phyloP scores from a whole-genome alignment of 2,888 invertebrate species.

The Acrobeloides nanus region DNA sequence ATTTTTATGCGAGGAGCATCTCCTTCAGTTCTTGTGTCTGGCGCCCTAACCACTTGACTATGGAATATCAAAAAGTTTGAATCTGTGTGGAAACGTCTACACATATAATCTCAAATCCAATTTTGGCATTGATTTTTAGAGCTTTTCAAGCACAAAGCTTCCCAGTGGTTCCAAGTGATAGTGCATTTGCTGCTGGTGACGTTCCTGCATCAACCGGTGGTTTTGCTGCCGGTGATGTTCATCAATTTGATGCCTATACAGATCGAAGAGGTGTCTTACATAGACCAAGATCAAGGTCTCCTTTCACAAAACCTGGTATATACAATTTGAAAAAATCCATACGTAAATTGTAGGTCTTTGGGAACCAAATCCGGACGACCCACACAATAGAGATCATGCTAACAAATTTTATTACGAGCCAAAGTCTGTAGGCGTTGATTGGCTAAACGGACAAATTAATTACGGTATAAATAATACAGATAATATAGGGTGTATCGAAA shows the following conservation, averaged over 20 bases:
- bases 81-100: background rate
- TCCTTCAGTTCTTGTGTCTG: too few relatives aligned
- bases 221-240: background rate
- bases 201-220: conserved; percentile 6
- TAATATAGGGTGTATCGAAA: background rate
- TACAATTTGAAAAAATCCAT: background rate
- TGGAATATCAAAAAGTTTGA: too few relatives aligned
- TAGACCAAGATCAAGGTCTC: conserved; percentile 36
- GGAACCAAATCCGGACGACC: conserved; percentile 46
- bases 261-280: conserved; percentile 33
- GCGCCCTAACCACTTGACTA: too few relatives aligned
- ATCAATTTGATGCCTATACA: conserved; percentile 11
- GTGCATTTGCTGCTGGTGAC: conserved; percentile 5
- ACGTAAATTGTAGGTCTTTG: conserved; percentile 26
- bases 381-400: conserved; percentile 44
- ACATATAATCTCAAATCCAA: background rate
- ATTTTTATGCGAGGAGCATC: too few relatives aligned
- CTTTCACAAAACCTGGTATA: conserved; percentile 42
- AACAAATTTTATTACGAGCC: conserved; percentile 43
- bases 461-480: background rate
- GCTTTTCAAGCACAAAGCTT: conserved; percentile 13
- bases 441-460: conserved; percentile 42
- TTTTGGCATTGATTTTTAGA: too few relatives aligned
- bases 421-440: conserved; percentile 36
- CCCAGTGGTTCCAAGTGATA: conserved; percentile 10